Conservation (phyloP, 2,888 invertebrate genomes). For the Arctia plantaginis region DNA sequence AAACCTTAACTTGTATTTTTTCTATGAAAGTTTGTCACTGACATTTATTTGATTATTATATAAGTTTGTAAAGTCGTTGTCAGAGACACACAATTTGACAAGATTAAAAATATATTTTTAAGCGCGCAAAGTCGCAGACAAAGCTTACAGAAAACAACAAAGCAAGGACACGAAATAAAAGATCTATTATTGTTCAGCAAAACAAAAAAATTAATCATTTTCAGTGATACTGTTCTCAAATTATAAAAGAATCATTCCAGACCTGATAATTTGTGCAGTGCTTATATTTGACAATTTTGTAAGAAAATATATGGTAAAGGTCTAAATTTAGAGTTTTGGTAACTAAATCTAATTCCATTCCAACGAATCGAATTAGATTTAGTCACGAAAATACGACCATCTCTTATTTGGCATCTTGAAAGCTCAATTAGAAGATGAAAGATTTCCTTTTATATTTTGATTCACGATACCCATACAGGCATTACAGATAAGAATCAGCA, state of each 20-base stretch:
- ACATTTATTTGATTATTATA: too few relatives aligned
- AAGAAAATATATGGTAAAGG: not conserved
- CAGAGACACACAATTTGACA: too few relatives aligned
- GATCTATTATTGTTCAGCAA: not conserved
- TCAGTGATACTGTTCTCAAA: too few relatives aligned
- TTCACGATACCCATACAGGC: not conserved
- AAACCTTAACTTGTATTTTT: too few relatives aligned
- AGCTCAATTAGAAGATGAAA: not conserved
- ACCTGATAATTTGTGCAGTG: not conserved
- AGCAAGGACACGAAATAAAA: too few relatives aligned
- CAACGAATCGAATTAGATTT: conserved; percentile 8
- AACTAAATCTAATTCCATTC: not conserved
- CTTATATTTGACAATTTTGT: not conserved
- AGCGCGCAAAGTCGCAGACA: too few relatives aligned
- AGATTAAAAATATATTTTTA: too few relatives aligned
- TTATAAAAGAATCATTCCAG: too few relatives aligned
- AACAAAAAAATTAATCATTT: not conserved
- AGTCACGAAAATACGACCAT: conserved; percentile 4
- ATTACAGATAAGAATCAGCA: not conserved
- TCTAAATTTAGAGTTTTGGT: not conserved
- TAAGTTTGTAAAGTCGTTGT: too few relatives aligned
- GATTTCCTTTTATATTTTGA: not conserved
- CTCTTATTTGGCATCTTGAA: not conserved
- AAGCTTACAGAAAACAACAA: too few relatives aligned
- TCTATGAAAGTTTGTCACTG: too few relatives aligned